Conservation (phyloP, 2,888 invertebrate species). For the Polyommatus icarus region DNA sequence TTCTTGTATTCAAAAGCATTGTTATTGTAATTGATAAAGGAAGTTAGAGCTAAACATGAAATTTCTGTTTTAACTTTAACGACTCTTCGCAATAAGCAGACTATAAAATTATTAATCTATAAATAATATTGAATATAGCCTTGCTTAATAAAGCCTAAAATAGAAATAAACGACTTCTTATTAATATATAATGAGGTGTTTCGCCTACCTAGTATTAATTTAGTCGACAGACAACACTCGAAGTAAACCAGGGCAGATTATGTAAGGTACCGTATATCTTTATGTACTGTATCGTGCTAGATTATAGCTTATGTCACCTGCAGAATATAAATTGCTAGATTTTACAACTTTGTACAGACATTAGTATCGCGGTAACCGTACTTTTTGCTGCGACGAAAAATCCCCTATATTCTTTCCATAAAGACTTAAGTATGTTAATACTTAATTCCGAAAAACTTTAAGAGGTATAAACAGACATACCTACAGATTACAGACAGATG, state of each 20-base stretch:
- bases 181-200: background rate
- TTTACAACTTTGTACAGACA: background rate
- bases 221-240: background rate
- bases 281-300: background rate
- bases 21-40: background rate
- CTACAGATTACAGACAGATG: too few relatives aligned
- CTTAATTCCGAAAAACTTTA: too few relatives aligned
- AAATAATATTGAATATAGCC: background rate
- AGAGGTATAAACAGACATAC: too few relatives aligned
- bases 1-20: background rate
- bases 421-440: too few relatives aligned
- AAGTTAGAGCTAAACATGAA: background rate
- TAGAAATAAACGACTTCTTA: background rate
- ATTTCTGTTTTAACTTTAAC: background rate
- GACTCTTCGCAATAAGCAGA: background rate
- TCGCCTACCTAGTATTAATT: background rate
- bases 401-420: too few relatives aligned
- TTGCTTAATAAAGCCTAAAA: background rate
- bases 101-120: background rate
- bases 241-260: conserved; percentile 22
- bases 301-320: conserved; percentile 22
- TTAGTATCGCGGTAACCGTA: background rate
- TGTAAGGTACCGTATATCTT: conserved; percentile 10
- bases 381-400: background rate
- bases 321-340: background rate